Base-by-base conservation (phyloP, 2,888 invertebrate species). In the Conchocele bisecta region DNA sequence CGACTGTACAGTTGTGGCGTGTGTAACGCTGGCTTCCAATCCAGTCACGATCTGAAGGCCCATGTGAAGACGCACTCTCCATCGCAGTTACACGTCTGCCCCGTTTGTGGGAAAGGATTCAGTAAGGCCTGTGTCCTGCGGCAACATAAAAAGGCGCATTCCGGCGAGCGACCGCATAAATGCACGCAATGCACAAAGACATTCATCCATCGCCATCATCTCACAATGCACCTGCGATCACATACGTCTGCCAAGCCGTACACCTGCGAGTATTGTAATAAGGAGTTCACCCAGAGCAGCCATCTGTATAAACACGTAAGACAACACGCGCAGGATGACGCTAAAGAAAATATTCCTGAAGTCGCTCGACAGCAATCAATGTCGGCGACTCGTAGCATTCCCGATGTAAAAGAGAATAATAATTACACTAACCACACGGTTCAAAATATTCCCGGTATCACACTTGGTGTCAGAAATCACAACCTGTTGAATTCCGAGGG, bases 111-210 rank as follows among this genome's bases (percentile, higher is more conserved):
- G 0, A 81, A 81, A 42, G 75, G 71, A 0, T 83, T 83, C 67
- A 81, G 82, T 64, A 82, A 82, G 44, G 82, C 82, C 0, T 82
- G 82, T 54, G 82, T 82, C 9, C 56, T 82, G 26, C 37, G 82
- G 9, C 82, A 82, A 24, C 82, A 82, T 57, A 81, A 79, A 41
- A 82, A 82, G 22, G 74, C 75, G 51, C 82, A 82, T 48, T 60
- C 73, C 1, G 82, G 82, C 2, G 57, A 75, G n/a, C 68, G 82
- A 13, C 82, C 82, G 0, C 79, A 77, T 39, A 77, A 79, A 37
- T 82, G 82, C 59, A 66, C 76, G 2, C 37, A 64, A 15, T 82
- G 82, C 42, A 54, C 60, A 11, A 82, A 82, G 54, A 75, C 80
- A 2, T 82, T 81, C 26, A 82, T 82, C 37, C 80, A 82, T 42